Percentiles rank a stretch among this genome's conserved stretches.
Conservation (phyloP, 2,113 vertebrate species). For the Cercopithecus mona region DNA sequence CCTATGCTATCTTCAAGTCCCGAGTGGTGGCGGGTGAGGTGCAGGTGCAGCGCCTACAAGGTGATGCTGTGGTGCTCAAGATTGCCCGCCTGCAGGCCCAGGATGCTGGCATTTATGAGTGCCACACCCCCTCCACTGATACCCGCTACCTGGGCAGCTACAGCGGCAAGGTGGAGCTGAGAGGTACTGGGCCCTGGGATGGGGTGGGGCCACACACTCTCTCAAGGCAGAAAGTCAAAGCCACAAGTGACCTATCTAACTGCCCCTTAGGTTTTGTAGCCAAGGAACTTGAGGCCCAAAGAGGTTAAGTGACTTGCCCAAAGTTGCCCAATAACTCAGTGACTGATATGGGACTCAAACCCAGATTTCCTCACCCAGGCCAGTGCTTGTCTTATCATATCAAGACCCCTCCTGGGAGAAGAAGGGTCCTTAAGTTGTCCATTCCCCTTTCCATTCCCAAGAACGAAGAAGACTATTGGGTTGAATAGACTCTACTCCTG, state of each 20-base stretch:
- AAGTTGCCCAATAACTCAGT: not conserved
- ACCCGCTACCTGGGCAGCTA: conserved; percentile 88
- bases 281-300: not conserved
- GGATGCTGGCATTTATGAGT: conserved; percentile 91
- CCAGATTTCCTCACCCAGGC: not conserved
- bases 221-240: not conserved
- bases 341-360: not conserved
- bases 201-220: fast-evolving
- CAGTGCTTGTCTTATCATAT: not conserved
- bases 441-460: not conserved
- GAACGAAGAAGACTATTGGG: not conserved
- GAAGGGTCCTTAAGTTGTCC: not conserved
- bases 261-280: not conserved
- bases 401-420: not conserved
- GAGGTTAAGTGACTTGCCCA: not conserved
- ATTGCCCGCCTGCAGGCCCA: conserved; percentile 86
- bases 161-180: conserved; percentile 86
- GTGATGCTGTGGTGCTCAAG: conserved; percentile 85
- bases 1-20: conserved; percentile 84
- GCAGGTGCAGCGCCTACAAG: conserved; percentile 87
- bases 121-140: conserved; percentile 92
- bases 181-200: conserved; percentile 82
- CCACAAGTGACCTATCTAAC: not conserved
- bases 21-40: conserved; percentile 88
- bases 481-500: not conserved